phyloP scores from a whole-genome alignment of 2,797 vertebrate species.

The Thunnus albacares region DNA sequence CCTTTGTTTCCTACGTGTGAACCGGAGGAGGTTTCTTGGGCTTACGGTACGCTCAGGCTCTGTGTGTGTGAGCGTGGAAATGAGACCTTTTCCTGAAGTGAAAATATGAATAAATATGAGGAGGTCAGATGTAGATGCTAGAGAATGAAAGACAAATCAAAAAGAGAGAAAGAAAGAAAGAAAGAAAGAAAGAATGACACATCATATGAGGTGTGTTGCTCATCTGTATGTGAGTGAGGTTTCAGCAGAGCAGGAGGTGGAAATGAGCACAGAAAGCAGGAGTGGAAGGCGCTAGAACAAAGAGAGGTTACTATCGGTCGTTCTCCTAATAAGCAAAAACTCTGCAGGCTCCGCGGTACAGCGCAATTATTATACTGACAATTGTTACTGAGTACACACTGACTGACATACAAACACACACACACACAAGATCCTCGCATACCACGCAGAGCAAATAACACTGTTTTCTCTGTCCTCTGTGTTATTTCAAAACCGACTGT shows the following conservation, averaged over 20 bases:
- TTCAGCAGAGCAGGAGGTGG: conserved; percentile 30
- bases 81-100: conserved; percentile 16
- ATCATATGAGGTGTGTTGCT: background rate
- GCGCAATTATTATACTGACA: conserved; percentile 50
- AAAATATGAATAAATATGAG: conserved; percentile 4
- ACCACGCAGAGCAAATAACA: conserved; percentile 24
- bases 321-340: conserved; percentile 60
- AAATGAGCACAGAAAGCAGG: conserved; percentile 29
- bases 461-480: background rate
- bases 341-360: conserved; percentile 46
- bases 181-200: background rate
- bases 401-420: conserved; percentile 23
- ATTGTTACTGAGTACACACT: conserved; percentile 26
- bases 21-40: background rate
- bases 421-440: conserved; percentile 9
- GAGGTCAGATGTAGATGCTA: background rate
- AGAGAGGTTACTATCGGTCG: conserved; percentile 82
- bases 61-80: conserved; percentile 5
- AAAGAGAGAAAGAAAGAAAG: background rate
- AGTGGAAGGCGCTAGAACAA: conserved; percentile 62
- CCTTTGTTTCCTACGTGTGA: conserved; percentile 35
- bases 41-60: background rate
- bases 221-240: background rate
- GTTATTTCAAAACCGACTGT: background rate
- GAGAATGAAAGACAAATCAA: background rate